These are phyloP conservation scores for Vimba vimba DNA, from an alignment of 2,113 vertebrate species.

Conservation along the genomic window DNA sequence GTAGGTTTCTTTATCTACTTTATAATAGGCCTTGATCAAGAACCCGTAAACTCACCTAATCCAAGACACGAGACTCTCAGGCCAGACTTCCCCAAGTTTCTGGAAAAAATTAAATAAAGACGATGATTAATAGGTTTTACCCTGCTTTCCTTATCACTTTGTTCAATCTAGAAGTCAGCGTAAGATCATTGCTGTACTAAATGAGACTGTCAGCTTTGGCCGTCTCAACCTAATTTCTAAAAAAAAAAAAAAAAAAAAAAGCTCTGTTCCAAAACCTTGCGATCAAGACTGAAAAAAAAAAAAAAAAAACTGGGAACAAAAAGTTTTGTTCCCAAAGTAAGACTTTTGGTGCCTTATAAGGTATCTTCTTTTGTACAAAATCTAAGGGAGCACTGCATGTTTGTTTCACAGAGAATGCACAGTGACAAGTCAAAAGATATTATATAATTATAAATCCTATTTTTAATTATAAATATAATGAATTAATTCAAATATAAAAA, in stretches of 20 bases:
- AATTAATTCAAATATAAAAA: background rate
- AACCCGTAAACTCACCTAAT: conserved; percentile 83
- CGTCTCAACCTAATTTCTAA: background rate
- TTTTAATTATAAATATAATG: too few relatives aligned
- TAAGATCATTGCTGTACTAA: background rate
- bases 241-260: background rate
- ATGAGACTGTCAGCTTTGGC: background rate
- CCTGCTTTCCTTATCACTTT: background rate
- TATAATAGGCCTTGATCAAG: background rate
- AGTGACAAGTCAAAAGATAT: too few relatives aligned
- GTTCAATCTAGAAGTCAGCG: background rate
- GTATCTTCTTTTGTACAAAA: background rate
- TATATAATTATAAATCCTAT: too few relatives aligned
- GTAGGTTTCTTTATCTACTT: background rate
- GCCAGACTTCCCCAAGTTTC: conserved; percentile 98
- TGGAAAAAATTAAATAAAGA: conserved; percentile 67
- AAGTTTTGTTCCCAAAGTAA: background rate
- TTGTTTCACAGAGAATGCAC: background rate
- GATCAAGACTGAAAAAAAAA: background rate
- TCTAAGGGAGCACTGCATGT: background rate
- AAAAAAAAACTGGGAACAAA: background rate
- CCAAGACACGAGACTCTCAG: conserved; percentile 97
- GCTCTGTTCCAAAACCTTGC: background rate
- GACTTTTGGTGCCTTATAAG: background rate
- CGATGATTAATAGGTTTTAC: conserved; percentile 3